Evolutionary conservation across 2,888 invertebrate genomes (phyloP).

Genomic region (Metopia argyrocephala): DNA sequence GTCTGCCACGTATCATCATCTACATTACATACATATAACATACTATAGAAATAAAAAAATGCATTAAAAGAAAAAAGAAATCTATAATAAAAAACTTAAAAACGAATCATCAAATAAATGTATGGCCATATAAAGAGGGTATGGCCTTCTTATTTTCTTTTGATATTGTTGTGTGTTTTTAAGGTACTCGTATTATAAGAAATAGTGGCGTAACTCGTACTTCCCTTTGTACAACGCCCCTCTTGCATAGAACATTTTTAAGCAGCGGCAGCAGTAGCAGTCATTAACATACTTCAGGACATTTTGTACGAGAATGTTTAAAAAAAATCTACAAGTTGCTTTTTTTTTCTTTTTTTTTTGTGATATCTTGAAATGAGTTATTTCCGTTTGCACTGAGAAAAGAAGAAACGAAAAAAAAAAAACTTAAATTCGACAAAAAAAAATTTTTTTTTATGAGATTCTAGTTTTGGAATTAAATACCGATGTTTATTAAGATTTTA

Average conservation of each 20-base stretch:
- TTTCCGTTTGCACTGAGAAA: constrained; percentile 26
- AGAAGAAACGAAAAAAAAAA: too few relatives aligned
- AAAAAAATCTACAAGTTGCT: constrained; percentile 22
- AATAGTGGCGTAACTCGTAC: constrained; percentile 51
- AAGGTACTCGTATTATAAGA: too few relatives aligned
- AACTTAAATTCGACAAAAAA: too few relatives aligned
- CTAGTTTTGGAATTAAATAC: too few relatives aligned
- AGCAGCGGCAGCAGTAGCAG: background rate
- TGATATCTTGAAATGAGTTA: background rate
- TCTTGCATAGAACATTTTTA: background rate
- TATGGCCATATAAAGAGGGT: constrained; percentile 56
- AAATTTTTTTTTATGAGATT: too few relatives aligned
- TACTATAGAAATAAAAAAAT: too few relatives aligned
- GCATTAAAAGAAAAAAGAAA: too few relatives aligned
- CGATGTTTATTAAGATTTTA: too few relatives aligned
- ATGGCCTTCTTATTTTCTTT: constrained; percentile 55
- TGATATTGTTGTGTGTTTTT: background rate
- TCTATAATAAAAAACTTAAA: constrained; percentile 32
- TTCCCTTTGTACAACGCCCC: background rate
- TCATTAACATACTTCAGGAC: constrained; percentile 19
- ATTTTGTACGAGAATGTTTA: background rate
- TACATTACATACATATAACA: constrained; percentile 43
- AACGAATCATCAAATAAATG: constrained; percentile 50
- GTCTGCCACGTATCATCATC: constrained; percentile 59
- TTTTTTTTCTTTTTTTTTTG: too few relatives aligned